Evolutionary conservation across 1,140 invertebrate genomes (phyloP), one percentile per base, ranked within the genome.

Genomic region (Tetranychus cinnabarinus): DNA sequence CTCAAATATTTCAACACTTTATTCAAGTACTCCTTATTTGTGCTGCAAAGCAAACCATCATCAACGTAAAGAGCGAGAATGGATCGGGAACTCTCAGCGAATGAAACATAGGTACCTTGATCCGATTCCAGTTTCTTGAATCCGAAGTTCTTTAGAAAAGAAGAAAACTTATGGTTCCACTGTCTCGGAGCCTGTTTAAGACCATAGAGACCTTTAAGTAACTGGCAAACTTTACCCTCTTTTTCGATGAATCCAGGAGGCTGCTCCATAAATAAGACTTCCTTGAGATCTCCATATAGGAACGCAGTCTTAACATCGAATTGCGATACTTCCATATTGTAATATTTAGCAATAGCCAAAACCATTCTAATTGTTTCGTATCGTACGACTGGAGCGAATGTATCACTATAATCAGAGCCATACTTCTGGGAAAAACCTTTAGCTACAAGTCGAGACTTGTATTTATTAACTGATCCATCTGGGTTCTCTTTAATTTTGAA

Each of bases 181-280:
- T 64, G 66, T 39, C 69, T 64, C 31, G 71, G 68, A 33, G 71
- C 68, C 63, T 77, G 72, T 62, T 74, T 73, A 8, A 76, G 59
- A 3, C 71, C 71, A 63, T 75, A 75, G 7, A 76, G 35, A n/a
- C 68, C 69, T 63, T 71, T 73, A 36, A 67, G 69, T 12, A 77
- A 60, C 64, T 61, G 55, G 15, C 56, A 59, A 15, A 64, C 56
- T 10, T 12, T 42, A 35, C 34, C n/a, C 13, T 36, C 10, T 10
- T 31, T 36, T 6, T 50, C 23, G 34, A 62, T 34, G 23, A 39
- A 59, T 1, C 61, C 61, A 6, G 8, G 5, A 3, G 60, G 60
- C 31, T 39, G 56, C 7, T 39, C 39, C 60, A 61, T 62, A 36
- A 62, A 62, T 10, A 76, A 68, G 8, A 62, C 59, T 50, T 62